Conservation (phyloP, 2,113 vertebrate genomes). For the Cheirogaleus medius region DNA sequence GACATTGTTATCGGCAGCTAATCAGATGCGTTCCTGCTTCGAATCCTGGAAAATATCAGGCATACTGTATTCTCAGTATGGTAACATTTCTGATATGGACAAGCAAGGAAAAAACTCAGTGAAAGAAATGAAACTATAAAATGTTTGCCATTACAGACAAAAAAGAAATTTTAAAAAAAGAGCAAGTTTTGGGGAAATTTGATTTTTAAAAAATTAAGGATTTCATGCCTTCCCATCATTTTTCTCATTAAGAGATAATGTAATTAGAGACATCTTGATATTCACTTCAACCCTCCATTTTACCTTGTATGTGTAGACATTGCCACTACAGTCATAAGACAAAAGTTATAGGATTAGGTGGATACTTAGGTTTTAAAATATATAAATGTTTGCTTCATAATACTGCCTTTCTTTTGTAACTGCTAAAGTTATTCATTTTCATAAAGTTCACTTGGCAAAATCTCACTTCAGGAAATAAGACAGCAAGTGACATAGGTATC, state of each 20-base stretch:
- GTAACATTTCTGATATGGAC: not conserved
- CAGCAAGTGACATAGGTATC: not conserved
- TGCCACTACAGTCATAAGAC: not conserved
- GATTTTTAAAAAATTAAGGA: not conserved
- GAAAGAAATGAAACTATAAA: not conserved
- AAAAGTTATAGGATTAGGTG: not conserved
- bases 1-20: not conserved
- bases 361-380: not conserved
- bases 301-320: not conserved
- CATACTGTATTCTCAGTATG: not conserved
- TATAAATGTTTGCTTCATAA: not conserved
- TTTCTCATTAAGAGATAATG: not conserved
- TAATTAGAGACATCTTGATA: not conserved
- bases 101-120: not conserved
- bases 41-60: not conserved
- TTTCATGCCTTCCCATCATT: not conserved
- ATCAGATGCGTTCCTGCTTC: not conserved
- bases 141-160: not conserved
- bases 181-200: not conserved
- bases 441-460: conserved; percentile 2
- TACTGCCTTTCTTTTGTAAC: not conserved
- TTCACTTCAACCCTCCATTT: not conserved
- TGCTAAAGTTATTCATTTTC: not conserved
- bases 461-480: not conserved
- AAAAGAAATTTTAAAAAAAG: not conserved